Evolutionary conservation across 2,113 vertebrate genomes (phyloP).

Genomic region (Poeciliopsis occidentalis): DNA sequence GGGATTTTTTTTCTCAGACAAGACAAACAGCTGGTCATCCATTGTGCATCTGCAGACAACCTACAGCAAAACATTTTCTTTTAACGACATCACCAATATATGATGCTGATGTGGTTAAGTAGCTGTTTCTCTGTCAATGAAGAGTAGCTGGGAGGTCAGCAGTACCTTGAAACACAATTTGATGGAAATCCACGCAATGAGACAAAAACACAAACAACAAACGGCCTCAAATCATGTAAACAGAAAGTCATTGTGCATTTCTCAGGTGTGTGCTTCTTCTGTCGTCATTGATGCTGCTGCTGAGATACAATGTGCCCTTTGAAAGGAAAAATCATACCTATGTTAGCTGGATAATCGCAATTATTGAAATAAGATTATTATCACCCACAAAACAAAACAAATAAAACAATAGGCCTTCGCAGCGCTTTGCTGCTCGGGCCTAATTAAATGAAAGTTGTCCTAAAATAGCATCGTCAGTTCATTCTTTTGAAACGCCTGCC

Average conservation of each 20-base stretch:
- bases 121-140: conserved; percentile 18
- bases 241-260: conserved; percentile 81
- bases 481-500: conserved; percentile 46
- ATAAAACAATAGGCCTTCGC: conserved; percentile 19
- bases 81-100: conserved; percentile 11
- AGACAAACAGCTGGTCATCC: conserved; percentile 22
- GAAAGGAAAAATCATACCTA: conserved; percentile 77
- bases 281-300: conserved; percentile 72
- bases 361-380: conserved; percentile 77
- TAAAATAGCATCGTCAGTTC: conserved; percentile 69
- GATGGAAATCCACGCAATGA: conserved; percentile 54
- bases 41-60: conserved; percentile 34
- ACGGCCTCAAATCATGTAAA: conserved; percentile 77
- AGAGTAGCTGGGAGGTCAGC: conserved; percentile 36
- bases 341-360: conserved; percentile 75
- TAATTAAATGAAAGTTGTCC: conserved; percentile 69
- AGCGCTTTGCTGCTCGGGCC: no score
- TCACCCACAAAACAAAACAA: conserved; percentile 72
- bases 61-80: conserved; percentile 30
- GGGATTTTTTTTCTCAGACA: conserved; percentile 40
- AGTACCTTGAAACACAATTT: conserved; percentile 30
- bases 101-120: not conserved
- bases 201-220: conserved; percentile 64
- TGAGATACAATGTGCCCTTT: conserved; percentile 81
- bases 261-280: conserved; percentile 78